Evolutionary conservation across 2,888 invertebrate species (phyloP), one percentile per base, ranked within the genome.

Genomic region (Norana najaformis): DNA sequence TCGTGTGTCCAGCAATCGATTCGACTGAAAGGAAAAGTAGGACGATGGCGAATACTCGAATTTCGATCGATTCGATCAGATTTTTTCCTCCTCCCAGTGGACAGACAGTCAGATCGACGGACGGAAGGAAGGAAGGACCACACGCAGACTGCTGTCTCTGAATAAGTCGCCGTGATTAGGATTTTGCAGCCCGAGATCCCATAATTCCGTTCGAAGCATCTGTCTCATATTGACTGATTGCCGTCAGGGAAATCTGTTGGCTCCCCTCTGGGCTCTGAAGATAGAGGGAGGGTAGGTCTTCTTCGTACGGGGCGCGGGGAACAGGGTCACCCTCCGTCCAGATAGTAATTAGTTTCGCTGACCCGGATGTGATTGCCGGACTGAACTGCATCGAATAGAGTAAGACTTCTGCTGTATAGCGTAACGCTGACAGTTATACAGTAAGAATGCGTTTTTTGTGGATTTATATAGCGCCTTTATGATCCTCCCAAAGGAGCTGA

Each of bases 321-420:
- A n/a, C 2, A 0, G 69, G 23, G 6, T 8, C 20, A 47, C 69
- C n/a, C 69, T 69, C n/a, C 69, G 30, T n/a, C 69, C 69, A 69
- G 69, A 69, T 69, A 47, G 69, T 69, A 69, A 69, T 69, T 69
- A 69, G 69, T 69, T 69, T 69, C 69, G 69, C 69, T 69, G 69
- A 30, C 30, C 0, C 69, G n/a, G 69, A 69, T n/a, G 30, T 11
- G n/a, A n/a, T 1, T 30, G n/a, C 0, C 69, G n/a, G n/a, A 6
- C 69, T 69, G n/a, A 69, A 69, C 6, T n/a, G 69, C 69, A 69
- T 11, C n/a, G 69, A n/a, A 69, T 69, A n/a, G 30, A 69, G 69
- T 69, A 69, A 69, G 69, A 69, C 30, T 69, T 1, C 30, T 1
- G 69, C 69, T 11, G 47, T 23, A 23, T 23, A 23, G 23, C 47